phyloP scores from a whole-genome alignment of 2,888 invertebrate species.

The Synergus gifuensis region DNA sequence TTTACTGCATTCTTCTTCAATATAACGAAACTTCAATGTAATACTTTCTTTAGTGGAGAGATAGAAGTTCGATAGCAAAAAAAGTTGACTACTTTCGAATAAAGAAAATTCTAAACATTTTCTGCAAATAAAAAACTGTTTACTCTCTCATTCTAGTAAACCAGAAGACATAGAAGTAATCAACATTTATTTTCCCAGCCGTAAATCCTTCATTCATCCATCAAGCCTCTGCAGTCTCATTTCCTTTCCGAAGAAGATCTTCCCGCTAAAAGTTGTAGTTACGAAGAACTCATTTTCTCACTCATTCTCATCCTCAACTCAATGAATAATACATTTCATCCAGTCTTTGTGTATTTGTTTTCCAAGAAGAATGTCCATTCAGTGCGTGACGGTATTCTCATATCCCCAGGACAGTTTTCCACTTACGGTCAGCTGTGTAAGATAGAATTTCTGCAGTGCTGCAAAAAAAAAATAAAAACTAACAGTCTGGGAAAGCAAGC shows the following conservation, averaged over 20 bases:
- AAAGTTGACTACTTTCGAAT: no score
- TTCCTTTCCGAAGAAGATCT: neutral
- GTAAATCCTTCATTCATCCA: neutral
- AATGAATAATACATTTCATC: slow-evolving; percentile 40
- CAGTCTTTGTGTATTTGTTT: slow-evolving; percentile 23
- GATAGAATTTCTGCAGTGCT: slow-evolving; percentile 2
- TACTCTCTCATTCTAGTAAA: neutral
- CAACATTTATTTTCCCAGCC: neutral
- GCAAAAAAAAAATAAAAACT: neutral
- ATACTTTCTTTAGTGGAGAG: no score
- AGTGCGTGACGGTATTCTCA: neutral
- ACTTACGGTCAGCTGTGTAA: slow-evolving; percentile 25
- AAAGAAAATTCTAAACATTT: no score
- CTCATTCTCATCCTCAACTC: neutral
- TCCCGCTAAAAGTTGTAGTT: slow-evolving; percentile 13
- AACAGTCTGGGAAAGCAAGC: neutral
- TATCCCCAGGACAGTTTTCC: neutral
- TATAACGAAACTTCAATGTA: no score
- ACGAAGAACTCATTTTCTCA: slow-evolving; percentile 22
- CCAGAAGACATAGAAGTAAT: neutral
- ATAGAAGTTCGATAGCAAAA: no score
- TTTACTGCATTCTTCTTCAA: no score
- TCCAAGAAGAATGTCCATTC: slow-evolving; percentile 12
- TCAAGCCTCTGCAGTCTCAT: slow-evolving; percentile 18
- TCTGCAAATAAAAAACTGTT: neutral